phyloP scores from a whole-genome alignment of 2,113 vertebrate genomes.

The Marmota monax region DNA sequence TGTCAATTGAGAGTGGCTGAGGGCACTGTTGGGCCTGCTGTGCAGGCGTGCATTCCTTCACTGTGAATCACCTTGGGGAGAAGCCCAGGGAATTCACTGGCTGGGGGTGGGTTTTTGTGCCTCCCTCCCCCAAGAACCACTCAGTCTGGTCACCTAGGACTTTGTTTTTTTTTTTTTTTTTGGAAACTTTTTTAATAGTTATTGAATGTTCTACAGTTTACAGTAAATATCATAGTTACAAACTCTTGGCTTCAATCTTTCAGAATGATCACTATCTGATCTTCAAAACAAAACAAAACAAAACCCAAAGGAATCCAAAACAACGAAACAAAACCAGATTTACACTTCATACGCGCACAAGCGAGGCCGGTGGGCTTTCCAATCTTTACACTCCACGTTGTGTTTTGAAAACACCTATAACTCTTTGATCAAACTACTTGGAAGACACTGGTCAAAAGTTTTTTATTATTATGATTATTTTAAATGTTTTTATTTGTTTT shows the following conservation, averaged over 20 bases:
- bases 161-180: conserved; percentile 81
- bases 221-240: conserved; percentile 99
- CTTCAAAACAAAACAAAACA: conserved; percentile 89
- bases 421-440: conserved; percentile 89
- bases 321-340: conserved; percentile 90
- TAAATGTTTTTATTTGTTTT: conserved; percentile 87
- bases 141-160: conserved; percentile 48
- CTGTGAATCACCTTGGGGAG: not conserved
- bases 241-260: conserved; percentile 99
- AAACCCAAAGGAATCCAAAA: conserved; percentile 81
- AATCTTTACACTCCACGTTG: conserved; percentile 89
- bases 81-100: not conserved
- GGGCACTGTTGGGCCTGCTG: not conserved
- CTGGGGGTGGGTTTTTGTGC: not conserved
- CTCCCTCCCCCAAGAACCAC: conserved; percentile 73
- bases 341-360: conserved; percentile 95
- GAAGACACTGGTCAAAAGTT: conserved; percentile 93
- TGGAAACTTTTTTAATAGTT: conserved; percentile 97
- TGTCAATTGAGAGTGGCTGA: not conserved
- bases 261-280: conserved; percentile 97
- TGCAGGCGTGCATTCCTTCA: not conserved
- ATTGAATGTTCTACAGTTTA: conserved; percentile 99
- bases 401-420: conserved; percentile 87
- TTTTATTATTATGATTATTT: conserved; percentile 81
- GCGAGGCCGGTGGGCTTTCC: conserved; percentile 88